These are phyloP conservation scores for Python bivittatus DNA, from an alignment of 2,113 vertebrate species.

Conservation along the genomic window DNA sequence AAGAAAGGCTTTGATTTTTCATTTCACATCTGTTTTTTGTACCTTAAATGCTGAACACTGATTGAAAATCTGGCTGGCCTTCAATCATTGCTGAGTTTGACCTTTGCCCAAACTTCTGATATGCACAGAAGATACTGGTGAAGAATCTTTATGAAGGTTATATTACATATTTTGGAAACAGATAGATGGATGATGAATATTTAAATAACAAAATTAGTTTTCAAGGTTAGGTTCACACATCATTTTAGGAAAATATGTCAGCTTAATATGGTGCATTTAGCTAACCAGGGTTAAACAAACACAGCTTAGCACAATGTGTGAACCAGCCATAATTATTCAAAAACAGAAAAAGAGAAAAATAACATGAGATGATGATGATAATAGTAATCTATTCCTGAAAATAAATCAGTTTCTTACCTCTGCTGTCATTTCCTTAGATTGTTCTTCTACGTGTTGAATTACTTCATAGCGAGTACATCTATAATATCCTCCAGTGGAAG, in stretches of 20 bases:
- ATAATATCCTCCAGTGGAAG: constrained; percentile 97
- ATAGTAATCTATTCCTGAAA: background rate
- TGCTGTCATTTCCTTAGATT: constrained; percentile 97
- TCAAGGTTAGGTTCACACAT: background rate
- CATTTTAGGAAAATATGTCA: background rate
- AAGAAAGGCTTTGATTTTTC: background rate
- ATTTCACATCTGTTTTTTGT: background rate
- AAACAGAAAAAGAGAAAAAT: background rate
- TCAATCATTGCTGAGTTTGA: background rate
- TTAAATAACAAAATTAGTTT: background rate
- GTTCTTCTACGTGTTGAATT: constrained; percentile 96
- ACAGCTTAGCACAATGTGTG: constrained; percentile 9
- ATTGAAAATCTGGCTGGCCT: background rate
- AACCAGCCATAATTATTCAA: background rate
- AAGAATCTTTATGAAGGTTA: background rate
- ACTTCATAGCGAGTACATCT: constrained; percentile 97
- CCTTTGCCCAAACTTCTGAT: background rate
- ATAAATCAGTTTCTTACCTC: constrained; percentile 78
- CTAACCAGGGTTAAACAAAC: background rate
- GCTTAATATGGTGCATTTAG: background rate
- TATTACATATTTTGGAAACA: background rate
- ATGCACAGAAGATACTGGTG: background rate
- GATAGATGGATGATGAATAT: background rate
- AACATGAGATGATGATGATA: background rate
- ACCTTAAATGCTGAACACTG: background rate